Evolutionary conservation across 2,888 invertebrate species (phyloP), one percentile per base, ranked within the genome.

Genomic region (Gastrophysa polygoni): DNA sequence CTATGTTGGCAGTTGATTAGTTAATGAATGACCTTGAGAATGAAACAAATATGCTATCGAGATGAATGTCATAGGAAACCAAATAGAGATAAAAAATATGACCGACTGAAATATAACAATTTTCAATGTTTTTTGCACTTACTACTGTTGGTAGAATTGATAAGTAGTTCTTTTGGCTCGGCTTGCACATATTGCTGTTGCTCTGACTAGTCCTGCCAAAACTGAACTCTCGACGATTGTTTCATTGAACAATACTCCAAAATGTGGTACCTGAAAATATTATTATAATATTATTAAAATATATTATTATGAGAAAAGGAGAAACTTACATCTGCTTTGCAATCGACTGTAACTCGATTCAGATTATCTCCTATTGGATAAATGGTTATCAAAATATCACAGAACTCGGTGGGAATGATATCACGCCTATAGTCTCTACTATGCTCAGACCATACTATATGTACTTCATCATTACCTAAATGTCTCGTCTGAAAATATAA

Each of bases 401-500:
- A 98, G 86, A 99, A 99, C 84, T 99, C 98, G 10, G 99, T 99
- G 57, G 98, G 97, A 78, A 99, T 91, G 73, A 98, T 97, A 78
- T 96, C 96, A 59, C 98, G 88, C 62, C 96, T 88, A 85, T 99
- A 99, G 77, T 97, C 95, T 66, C 97, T 87, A 82, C 88, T 88
- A 82, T 99, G 97, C 79, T 99, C 99, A 54, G 96, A 97, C 99
- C 99, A 99, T 28, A 99, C 96, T 68, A 99, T 96, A 80, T 98
- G 98, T 61, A 99, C 95, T 82, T 98, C 98, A 82, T 98, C 98
- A 82, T 98, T 98, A 49, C 98, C 98, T 68, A 98, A 85, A 84
- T 98, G 98, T 3, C 96, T 88, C 11, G 96, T 95, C 92, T 91
- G 76, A 68, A 81, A 82, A 55, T 81, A 57, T 52, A 48, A 63